Evolutionary conservation across 2,888 invertebrate species (phyloP).

Genomic region (Nudaria mundana): DNA sequence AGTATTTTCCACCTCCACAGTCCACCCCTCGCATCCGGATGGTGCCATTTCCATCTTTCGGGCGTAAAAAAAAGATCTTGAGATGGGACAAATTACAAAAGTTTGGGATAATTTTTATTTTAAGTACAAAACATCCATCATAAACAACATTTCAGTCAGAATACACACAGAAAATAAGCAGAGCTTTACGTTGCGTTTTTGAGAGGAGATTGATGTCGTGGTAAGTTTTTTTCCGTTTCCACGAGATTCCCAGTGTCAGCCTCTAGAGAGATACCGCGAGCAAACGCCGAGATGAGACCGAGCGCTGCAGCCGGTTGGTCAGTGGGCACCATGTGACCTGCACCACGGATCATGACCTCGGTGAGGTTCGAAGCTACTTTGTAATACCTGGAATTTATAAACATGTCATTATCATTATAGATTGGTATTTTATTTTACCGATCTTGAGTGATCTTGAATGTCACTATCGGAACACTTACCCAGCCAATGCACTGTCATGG

Average conservation of each 20-base stretch:
- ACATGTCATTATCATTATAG: no score
- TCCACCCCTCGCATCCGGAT: no score
- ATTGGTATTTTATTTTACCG: neutral
- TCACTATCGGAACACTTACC: constrained; percentile 45
- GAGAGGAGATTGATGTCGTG: constrained; percentile 44
- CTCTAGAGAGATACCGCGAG: constrained; percentile 60
- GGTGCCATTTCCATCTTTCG: no score
- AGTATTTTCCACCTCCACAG: no score
- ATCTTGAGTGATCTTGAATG: no score
- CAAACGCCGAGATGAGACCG: constrained; percentile 83
- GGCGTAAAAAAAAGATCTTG: no score
- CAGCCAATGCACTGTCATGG: constrained; percentile 72
- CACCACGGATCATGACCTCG: constrained; percentile 82
- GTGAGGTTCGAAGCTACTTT: constrained; percentile 79
- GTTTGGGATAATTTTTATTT: constrained; percentile 13
- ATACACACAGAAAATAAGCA: constrained; percentile 13
- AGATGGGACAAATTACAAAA: no score
- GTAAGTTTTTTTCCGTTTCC: constrained; percentile 52
- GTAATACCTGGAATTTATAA: constrained; percentile 65
- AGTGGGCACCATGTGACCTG: constrained; percentile 85
- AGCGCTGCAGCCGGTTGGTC: constrained; percentile 82
- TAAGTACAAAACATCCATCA: constrained; percentile 8
- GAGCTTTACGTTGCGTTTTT: constrained; percentile 12
- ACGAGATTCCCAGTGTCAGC: constrained; percentile 59
- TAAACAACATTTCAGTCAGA: constrained; percentile 13